Conservation (phyloP, 1,140 invertebrate species). For the Anagrus nilaparvatae region DNA sequence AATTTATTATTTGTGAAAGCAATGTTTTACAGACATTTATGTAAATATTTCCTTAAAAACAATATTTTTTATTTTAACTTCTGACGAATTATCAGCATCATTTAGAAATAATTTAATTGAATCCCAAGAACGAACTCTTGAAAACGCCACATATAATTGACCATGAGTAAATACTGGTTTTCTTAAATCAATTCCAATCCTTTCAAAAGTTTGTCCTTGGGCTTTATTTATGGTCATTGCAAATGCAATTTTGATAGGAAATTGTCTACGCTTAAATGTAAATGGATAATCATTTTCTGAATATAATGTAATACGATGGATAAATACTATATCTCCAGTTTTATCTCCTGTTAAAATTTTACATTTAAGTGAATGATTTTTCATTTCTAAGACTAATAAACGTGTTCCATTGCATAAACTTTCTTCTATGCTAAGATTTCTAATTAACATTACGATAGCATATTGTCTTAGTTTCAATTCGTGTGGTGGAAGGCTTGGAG, state of each 20-base stretch:
- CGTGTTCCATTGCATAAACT: conserved; percentile 18
- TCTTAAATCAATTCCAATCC: conserved; percentile 24
- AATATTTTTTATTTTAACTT: background rate
- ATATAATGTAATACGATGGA: conserved; percentile 10
- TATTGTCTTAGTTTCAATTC: conserved; percentile 19
- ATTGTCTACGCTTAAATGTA: conserved; percentile 14
- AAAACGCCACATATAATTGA: conserved; percentile 31
- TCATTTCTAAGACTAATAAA: conserved; percentile 14
- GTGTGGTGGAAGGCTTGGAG: conserved; percentile 16
- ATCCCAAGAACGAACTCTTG: conserved; percentile 35
- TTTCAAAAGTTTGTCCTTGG: conserved; percentile 40
- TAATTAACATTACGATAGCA: conserved; percentile 18
- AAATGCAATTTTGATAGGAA: conserved; percentile 24
- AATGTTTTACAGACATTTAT: no score
- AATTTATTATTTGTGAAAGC: no score
- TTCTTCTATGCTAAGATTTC: conserved; percentile 16
- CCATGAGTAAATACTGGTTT: conserved; percentile 26
- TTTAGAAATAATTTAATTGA: background rate
- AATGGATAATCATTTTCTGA: conserved; percentile 28
- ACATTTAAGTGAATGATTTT: conserved; percentile 16
- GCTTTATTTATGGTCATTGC: conserved; percentile 48
- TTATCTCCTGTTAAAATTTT: conserved; percentile 15
- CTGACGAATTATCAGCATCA: background rate
- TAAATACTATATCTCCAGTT: background rate
- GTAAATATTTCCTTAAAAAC: conserved; percentile 1